Percentiles rank a stretch among this genome's conserved stretches.
These are phyloP conservation scores for Philonicus albiceps DNA, from an alignment of 2,888 invertebrate genomes.

Conservation along the genomic window DNA sequence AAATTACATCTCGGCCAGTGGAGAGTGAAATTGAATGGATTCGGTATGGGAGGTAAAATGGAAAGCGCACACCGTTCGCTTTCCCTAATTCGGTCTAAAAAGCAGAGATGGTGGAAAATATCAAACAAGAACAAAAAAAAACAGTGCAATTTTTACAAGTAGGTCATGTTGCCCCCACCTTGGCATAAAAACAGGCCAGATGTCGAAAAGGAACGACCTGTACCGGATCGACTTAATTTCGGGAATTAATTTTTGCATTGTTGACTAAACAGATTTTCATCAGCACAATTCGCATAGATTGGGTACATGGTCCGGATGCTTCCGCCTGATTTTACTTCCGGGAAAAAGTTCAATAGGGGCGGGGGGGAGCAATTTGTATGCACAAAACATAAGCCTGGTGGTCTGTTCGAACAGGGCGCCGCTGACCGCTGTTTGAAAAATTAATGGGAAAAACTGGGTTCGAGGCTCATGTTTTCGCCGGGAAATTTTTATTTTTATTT, in stretches of 20 bases:
- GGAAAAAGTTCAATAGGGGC: neutral
- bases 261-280: constrained; percentile 32
- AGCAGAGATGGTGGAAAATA: neutral
- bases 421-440: constrained; percentile 9
- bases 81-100: neutral
- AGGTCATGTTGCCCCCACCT: neutral
- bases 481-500: neutral
- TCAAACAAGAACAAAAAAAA: neutral
- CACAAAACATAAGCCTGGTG: constrained; percentile 6
- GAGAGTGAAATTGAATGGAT: constrained; percentile 14
- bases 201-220: neutral
- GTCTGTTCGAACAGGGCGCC: neutral
- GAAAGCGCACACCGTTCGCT: neutral
- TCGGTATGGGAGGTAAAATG: neutral
- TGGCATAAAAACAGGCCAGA: neutral
- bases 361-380: neutral
- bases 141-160: neutral
- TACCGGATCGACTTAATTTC: constrained; percentile 4
- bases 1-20: constrained; percentile 1
- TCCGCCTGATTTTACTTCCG: neutral
- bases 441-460: neutral
- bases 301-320: neutral
- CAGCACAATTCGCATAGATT: neutral
- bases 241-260: constrained; percentile 25
- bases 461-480: neutral